Evolutionary conservation across 2,797 vertebrate species (phyloP).

Genomic region (Columba guinea): DNA sequence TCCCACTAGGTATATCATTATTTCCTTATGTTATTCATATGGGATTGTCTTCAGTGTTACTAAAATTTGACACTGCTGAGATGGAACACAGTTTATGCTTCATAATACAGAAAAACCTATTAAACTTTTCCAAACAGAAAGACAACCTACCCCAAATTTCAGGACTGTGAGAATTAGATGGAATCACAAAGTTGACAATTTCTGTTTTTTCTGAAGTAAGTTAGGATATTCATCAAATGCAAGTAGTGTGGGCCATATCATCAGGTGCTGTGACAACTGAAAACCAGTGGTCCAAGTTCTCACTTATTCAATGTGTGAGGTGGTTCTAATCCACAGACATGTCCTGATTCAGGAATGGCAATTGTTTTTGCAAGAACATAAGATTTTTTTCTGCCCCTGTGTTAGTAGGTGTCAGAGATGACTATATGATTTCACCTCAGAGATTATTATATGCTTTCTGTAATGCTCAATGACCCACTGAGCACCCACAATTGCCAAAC

Average conservation of each 20-base stretch:
- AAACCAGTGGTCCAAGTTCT: accelerated
- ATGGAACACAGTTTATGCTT: slow-evolving; percentile 38
- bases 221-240: background rate
- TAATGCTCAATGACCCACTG: background rate
- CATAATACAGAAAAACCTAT: slow-evolving; percentile 37
- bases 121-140: slow-evolving; percentile 31
- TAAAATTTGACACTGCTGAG: slow-evolving; percentile 39
- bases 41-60: slow-evolving; percentile 13
- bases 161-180: background rate
- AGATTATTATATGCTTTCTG: background rate
- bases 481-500: background rate
- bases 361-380: background rate
- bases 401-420: background rate
- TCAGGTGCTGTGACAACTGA: background rate
- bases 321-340: background rate
- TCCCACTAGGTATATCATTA: background rate
- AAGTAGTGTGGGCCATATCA: background rate
- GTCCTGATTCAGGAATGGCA: background rate
- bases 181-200: background rate
- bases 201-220: background rate
- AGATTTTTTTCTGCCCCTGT: background rate
- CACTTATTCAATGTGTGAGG: background rate
- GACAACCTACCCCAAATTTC: background rate
- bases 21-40: slow-evolving; percentile 18
- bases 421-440: background rate